phyloP scores from a whole-genome alignment of 2,888 invertebrate genomes.

The Electrophaes corylata region DNA sequence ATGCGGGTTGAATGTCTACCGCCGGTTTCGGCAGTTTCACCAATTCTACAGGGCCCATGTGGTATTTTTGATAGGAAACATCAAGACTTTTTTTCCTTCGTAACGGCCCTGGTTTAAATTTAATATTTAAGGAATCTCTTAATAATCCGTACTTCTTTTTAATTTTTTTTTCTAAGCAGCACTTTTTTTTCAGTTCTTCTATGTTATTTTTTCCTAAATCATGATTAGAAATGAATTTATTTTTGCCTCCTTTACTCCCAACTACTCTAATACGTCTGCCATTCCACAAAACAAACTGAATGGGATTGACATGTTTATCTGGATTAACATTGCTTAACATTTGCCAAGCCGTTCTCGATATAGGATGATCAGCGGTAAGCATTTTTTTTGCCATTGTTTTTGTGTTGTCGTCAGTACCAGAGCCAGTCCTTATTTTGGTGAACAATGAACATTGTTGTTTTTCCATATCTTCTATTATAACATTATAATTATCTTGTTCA shows the following conservation, averaged over 20 bases:
- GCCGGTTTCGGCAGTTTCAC: constrained; percentile 78
- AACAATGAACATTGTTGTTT: constrained; percentile 63
- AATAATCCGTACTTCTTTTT: constrained; percentile 46
- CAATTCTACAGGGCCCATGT: constrained; percentile 73
- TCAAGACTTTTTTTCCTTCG: constrained; percentile 75
- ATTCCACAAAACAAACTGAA: constrained; percentile 69
- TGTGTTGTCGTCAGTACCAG: constrained; percentile 60
- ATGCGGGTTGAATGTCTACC: constrained; percentile 74
- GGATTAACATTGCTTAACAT: constrained; percentile 75
- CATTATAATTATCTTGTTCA: constrained; percentile 64
- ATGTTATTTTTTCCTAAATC: constrained; percentile 50
- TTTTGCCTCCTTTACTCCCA: constrained; percentile 70
- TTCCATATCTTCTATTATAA: constrained; percentile 61
- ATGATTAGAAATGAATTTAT: constrained; percentile 61
- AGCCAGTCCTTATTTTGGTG: constrained; percentile 66
- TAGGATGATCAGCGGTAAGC: constrained; percentile 58
- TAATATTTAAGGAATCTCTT: constrained; percentile 62
- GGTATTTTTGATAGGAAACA: constrained; percentile 68
- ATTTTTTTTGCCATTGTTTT: constrained; percentile 61
- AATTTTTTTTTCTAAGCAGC: constrained; percentile 22
- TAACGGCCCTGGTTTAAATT: constrained; percentile 85
- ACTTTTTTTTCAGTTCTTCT: constrained; percentile 11
- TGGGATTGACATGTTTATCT: constrained; percentile 51
- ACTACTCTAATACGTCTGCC: constrained; percentile 64
- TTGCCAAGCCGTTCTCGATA: constrained; percentile 71